phyloP scores from a whole-genome alignment of 2,113 vertebrate genomes.

The Erythrocebus patas region DNA sequence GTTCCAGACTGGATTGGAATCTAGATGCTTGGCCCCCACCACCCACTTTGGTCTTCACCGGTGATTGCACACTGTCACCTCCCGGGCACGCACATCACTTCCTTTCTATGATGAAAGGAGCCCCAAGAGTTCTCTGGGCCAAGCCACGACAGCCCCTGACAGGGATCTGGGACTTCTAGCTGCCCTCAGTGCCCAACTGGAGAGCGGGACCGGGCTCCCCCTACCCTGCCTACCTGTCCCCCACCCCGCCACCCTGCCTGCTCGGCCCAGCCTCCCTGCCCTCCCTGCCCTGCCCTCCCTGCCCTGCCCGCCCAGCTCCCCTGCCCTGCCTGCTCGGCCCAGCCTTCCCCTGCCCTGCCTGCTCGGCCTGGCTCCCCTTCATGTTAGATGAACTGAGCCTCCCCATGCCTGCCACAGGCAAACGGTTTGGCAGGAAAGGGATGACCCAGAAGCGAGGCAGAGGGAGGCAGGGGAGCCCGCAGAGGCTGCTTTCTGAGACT shows the following conservation, averaged over 20 bases:
- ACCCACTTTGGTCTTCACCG: background rate
- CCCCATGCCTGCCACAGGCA: background rate
- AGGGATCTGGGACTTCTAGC: too few relatives aligned
- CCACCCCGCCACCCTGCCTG: too few relatives aligned
- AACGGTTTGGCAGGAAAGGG: background rate
- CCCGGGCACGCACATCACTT: fast-evolving
- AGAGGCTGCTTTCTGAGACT: background rate
- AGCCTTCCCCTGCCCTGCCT: too few relatives aligned
- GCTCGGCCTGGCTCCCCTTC: background rate
- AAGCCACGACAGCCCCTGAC: too few relatives aligned
- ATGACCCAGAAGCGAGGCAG: background rate
- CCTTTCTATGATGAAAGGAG: background rate
- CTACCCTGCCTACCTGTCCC: too few relatives aligned
- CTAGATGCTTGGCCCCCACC: background rate
- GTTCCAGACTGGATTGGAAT: background rate
- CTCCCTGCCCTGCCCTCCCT: too few relatives aligned
- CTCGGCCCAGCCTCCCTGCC: too few relatives aligned
- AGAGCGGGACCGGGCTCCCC: fast-evolving
- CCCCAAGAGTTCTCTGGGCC: background rate
- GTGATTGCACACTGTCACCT: background rate
- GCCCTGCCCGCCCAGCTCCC: too few relatives aligned
- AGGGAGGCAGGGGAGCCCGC: background rate
- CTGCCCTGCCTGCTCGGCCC: too few relatives aligned
- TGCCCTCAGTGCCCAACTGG: background rate
- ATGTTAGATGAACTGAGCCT: background rate